Percentiles rank a stretch among this genome's conserved stretches.
Conservation (phyloP, 53 echinoderm and acorn worm genomes). For the Echinarachnius parma region DNA sequence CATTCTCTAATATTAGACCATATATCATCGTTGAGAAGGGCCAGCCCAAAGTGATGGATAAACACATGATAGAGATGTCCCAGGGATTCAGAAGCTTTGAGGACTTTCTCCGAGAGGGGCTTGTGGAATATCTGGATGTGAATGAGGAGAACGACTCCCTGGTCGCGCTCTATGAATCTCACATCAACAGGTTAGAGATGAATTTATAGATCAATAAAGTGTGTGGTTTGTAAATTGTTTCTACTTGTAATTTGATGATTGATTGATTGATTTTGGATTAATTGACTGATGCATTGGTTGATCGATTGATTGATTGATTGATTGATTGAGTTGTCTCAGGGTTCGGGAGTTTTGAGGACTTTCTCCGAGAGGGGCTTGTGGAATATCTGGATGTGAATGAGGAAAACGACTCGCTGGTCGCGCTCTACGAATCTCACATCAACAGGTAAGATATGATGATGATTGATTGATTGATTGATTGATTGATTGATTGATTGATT, state of each 20-base stretch:
- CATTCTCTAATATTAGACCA: slow-evolving; percentile 53
- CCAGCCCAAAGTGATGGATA: slow-evolving; percentile 69
- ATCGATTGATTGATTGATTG: too few relatives aligned
- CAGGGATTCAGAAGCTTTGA: slow-evolving; percentile 88
- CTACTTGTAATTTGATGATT: too few relatives aligned
- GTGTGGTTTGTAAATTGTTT: too few relatives aligned
- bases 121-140: slow-evolving; percentile 95
- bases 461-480: too few relatives aligned
- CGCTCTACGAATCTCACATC: slow-evolving; percentile 82
- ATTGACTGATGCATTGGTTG: too few relatives aligned
- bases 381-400: slow-evolving; percentile 98
- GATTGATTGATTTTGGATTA: too few relatives aligned
- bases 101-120: slow-evolving; percentile 86
- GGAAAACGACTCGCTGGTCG: slow-evolving; percentile 89
- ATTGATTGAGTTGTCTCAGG: too few relatives aligned
- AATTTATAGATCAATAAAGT: too few relatives aligned
- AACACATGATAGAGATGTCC: slow-evolving; percentile 83
- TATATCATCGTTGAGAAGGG: slow-evolving; percentile 88
- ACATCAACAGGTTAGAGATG: slow-evolving; percentile 85
- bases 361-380: slow-evolving; percentile 86
- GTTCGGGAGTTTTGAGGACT: too few relatives aligned
- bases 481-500: too few relatives aligned
- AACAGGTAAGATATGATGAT: slow-evolving; percentile 82
- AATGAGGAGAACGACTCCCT: slow-evolving; percentile 94
- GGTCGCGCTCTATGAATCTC: slow-evolving; percentile 84